Evolutionary conservation across 2,797 vertebrate species (phyloP).

Genomic region (Hemibagrus guttatus): DNA sequence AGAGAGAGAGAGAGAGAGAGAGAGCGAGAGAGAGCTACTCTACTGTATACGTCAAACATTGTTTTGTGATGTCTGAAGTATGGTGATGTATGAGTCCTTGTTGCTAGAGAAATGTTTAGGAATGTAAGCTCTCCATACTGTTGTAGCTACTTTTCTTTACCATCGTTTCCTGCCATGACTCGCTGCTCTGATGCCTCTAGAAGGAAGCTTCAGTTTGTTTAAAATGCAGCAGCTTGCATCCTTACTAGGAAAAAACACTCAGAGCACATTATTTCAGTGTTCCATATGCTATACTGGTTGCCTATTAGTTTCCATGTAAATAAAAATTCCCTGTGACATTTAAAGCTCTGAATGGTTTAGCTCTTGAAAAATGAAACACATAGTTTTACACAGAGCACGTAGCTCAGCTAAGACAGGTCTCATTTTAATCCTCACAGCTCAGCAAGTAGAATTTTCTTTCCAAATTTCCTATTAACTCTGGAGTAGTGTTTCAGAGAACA

Average conservation of each 20-base stretch:
- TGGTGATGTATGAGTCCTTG: constrained; percentile 30
- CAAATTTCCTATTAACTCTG: neutral
- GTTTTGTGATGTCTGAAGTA: constrained; percentile 31
- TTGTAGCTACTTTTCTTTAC: constrained; percentile 14
- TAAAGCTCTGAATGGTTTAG: neutral
- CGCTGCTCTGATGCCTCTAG: neutral
- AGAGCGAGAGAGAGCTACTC: neutral
- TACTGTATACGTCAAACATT: constrained; percentile 29
- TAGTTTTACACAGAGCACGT: neutral
- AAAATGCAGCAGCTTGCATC: neutral
- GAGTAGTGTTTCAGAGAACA: neutral
- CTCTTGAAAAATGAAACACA: neutral
- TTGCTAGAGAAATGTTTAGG: constrained; percentile 40
- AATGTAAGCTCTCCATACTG: constrained; percentile 36
- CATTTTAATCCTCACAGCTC: neutral
- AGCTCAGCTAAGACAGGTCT: neutral
- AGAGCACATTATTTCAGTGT: neutral
- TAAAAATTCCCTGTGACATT: neutral
- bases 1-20: neutral
- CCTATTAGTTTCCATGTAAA: neutral
- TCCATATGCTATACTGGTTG: neutral
- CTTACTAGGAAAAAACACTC: neutral
- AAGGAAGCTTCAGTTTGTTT: neutral
- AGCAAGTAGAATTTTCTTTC: neutral
- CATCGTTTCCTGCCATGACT: neutral